Evolutionary conservation across 2,797 vertebrate species (phyloP).

Genomic region (Micromesistius poutassou): DNA sequence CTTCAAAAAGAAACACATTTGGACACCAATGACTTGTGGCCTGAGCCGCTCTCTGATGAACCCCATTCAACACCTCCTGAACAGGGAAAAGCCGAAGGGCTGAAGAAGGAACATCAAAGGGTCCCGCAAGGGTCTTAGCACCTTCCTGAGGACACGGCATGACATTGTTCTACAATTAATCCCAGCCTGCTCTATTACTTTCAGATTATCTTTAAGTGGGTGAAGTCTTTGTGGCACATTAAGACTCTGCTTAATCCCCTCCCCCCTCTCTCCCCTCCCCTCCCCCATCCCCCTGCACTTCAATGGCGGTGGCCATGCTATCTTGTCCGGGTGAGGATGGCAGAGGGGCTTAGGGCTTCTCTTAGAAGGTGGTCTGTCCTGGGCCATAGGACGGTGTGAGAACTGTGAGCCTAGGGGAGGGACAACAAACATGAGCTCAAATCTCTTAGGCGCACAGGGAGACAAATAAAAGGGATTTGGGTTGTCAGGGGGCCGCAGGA

Average conservation of each 20-base stretch:
- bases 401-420: constrained; percentile 73
- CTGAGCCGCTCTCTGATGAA: constrained; percentile 18
- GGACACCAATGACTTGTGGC: constrained; percentile 15
- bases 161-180: constrained; percentile 83
- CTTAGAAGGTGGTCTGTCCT: constrained; percentile 80
- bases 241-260: constrained; percentile 70
- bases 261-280: constrained; percentile 40
- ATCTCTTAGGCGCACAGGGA: constrained; percentile 79
- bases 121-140: constrained; percentile 65
- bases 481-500: constrained; percentile 71
- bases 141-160: constrained; percentile 74
- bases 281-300: constrained; percentile 65
- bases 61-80: constrained; percentile 35
- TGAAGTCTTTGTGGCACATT: constrained; percentile 79
- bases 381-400: constrained; percentile 74
- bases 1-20: constrained; percentile 3
- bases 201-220: constrained; percentile 85
- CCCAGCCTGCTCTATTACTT: constrained; percentile 83
- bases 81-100: constrained; percentile 23
- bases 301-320: constrained; percentile 73
- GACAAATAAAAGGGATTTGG: constrained; percentile 80
- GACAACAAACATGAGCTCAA: constrained; percentile 81
- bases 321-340: constrained; percentile 78
- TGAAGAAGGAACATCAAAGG: constrained; percentile 75
- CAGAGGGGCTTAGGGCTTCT: constrained; percentile 65